Evolutionary conservation across 2,113 vertebrate species (phyloP), one percentile per base, ranked within the genome.

Genomic region (Anoura caudifer): DNA sequence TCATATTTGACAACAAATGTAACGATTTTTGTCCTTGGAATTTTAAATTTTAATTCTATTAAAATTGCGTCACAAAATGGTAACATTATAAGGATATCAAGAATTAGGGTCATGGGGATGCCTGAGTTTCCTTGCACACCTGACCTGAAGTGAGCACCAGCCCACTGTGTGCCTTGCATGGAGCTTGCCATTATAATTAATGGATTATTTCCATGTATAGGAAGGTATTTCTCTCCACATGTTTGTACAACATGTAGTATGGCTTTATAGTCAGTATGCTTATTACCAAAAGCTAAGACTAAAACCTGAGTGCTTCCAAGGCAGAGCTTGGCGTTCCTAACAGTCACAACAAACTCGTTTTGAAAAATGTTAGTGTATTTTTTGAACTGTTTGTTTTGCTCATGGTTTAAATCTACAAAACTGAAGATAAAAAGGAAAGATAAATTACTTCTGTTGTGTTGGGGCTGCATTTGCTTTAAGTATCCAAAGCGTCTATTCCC

Each of bases 331-430:
- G 24, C 61, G 17, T 83, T 54, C 28, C 8, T 54, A 31, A 52
- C 4, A 9, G 20, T 72, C 19, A 26, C 28, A 59, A 38, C 10
- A 65, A 56, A 50, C 3, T 3, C 8, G 47, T 6, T 31, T 81
- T 76, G 47, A 41, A 36, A 47, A 20, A 16, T 59, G 47, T 45
- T 5, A 16, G 1, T 63, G 2, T 50, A 7, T 73, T 43, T 83
- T 79, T 87, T 92, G 65, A 86, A 43, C 22, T 20, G 54, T 36
- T 33, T 94, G 56, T 85, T 95, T 90, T 82, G 24, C 43, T 65
- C 36, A 7, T 52, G 50, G 45, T 76, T 91, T 87, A 36, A 79
- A 31, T 83, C 75, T 56, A 54, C 1, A 70, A 69, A 83, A 50
- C 9, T 73, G 33, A 80, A 54, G 50, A 59, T 77, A 65, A 45